Evolutionary conservation across 2,797 vertebrate species (phyloP).

Genomic region (Myotis myotis): DNA sequence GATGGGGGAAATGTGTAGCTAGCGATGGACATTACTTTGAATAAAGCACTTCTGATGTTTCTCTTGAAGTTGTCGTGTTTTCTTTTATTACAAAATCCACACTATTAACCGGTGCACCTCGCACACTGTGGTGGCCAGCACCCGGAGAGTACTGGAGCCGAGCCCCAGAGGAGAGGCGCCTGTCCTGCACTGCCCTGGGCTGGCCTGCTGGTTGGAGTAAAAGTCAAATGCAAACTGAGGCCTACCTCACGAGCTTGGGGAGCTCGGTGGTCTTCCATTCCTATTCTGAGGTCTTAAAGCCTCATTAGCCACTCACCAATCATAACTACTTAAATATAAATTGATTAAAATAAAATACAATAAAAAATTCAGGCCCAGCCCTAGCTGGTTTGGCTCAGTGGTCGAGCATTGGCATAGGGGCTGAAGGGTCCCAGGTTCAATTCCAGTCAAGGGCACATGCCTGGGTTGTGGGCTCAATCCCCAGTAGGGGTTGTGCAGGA

Average conservation of each 20-base stretch:
- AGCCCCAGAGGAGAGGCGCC: neutral
- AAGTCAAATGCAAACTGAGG: neutral
- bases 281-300: neutral
- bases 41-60: too few relatives aligned
- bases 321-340: neutral
- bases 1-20: too few relatives aligned
- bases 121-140: neutral
- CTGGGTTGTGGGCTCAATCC: neutral
- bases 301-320: neutral
- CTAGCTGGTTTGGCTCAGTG: neutral
- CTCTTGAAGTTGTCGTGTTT: too few relatives aligned
- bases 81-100: too few relatives aligned
- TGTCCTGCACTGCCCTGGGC: neutral
- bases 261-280: neutral
- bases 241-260: neutral
- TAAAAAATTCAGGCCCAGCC: neutral
- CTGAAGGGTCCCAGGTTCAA: neutral
- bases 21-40: too few relatives aligned
- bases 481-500: neutral
- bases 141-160: neutral
- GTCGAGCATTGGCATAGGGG: too few relatives aligned
- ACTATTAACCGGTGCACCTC: too few relatives aligned
- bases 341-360: constrained; percentile 28
- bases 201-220: neutral
- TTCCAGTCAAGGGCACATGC: neutral